Conservation (phyloP, 1,140 invertebrate genomes). For the Holcopasites calliopsidis region DNA sequence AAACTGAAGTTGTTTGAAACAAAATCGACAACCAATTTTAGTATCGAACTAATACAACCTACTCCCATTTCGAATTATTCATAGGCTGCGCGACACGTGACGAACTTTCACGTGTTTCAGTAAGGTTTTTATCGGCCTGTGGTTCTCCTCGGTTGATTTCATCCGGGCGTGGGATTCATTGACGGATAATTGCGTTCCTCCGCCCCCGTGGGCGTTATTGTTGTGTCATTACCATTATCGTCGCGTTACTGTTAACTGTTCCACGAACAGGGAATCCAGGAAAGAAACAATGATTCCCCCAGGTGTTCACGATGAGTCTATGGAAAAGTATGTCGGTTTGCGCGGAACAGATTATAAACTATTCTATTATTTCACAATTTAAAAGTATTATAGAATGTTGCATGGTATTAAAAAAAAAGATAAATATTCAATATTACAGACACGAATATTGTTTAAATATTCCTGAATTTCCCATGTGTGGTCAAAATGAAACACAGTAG, state of each 20-base stretch:
- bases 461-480: no score
- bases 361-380: no score
- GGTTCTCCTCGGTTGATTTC: slow-evolving; percentile 16
- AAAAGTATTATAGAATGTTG: no score
- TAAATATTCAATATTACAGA: no score
- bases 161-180: slow-evolving; percentile 27
- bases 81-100: slow-evolving; percentile 20
- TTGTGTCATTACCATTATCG: slow-evolving; percentile 26
- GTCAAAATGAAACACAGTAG: no score
- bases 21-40: not conserved
- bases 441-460: no score
- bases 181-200: slow-evolving; percentile 13
- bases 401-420: no score
- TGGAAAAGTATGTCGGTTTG: not conserved
- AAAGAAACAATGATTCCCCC: not conserved
- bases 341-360: not conserved
- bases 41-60: not conserved
- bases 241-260: slow-evolving; percentile 4
- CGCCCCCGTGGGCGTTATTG: slow-evolving; percentile 29
- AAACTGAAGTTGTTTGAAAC: no score
- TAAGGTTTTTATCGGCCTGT: not conserved
- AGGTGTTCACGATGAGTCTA: not conserved
- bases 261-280: not conserved
- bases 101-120: slow-evolving; percentile 22
- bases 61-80: slow-evolving; percentile 13